Evolutionary conservation across 2,888 invertebrate species (phyloP).

Genomic region (Platycheirus albimanus): DNA sequence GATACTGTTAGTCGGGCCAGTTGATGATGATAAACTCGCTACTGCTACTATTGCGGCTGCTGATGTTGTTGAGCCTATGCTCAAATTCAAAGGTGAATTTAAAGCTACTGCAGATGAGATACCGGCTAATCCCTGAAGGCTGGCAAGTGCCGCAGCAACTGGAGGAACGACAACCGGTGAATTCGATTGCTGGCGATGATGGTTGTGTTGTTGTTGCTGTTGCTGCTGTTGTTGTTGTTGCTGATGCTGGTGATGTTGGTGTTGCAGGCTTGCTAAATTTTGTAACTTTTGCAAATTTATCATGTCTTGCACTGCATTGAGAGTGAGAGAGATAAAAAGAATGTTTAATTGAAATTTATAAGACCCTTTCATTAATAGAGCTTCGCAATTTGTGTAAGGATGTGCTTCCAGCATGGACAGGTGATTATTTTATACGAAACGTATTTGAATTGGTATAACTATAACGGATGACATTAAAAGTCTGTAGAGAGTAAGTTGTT

Average conservation of each 20-base stretch:
- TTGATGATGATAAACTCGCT: conserved; percentile 78
- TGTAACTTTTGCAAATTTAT: conserved; percentile 87
- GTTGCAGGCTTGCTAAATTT: conserved; percentile 89
- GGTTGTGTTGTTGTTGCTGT: conserved; percentile 76
- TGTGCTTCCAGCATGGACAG: conserved; percentile 42
- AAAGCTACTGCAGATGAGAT: conserved; percentile 85
- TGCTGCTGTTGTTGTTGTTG: conserved; percentile 83
- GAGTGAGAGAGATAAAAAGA: conserved; percentile 28
- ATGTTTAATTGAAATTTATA: conserved; percentile 51
- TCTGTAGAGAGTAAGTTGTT: neutral
- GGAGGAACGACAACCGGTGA: conserved; percentile 80
- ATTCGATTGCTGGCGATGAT: conserved; percentile 83
- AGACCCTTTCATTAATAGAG: conserved; percentile 45
- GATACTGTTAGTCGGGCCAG: conserved; percentile 69
- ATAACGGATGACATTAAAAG: neutral
- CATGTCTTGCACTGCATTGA: conserved; percentile 82
- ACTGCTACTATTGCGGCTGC: conserved; percentile 77
- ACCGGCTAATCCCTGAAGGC: conserved; percentile 85
- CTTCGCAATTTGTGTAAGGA: conserved; percentile 41
- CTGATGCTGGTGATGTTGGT: conserved; percentile 83
- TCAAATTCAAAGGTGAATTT: conserved; percentile 92
- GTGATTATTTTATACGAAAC: conserved; percentile 12
- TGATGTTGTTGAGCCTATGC: conserved; percentile 85
- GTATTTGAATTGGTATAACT: neutral
- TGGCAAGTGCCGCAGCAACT: conserved; percentile 86